Conservation (phyloP, 2,113 vertebrate species). For the Plotosus lineatus region DNA sequence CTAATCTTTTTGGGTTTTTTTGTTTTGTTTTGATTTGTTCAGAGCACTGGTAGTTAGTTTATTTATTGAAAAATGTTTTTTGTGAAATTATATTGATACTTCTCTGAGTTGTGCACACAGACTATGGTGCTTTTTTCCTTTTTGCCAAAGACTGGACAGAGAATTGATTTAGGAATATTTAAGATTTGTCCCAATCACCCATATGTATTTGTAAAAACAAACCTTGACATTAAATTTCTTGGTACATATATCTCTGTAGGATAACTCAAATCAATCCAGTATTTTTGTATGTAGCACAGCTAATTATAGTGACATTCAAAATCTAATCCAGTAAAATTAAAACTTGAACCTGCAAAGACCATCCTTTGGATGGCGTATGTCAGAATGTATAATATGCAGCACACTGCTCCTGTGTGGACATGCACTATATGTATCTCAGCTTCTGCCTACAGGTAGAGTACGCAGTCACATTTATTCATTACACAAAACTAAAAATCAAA, state of each 20-base stretch:
- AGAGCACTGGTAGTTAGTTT: conserved; percentile 63
- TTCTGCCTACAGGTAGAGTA: not conserved
- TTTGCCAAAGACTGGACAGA: conserved; percentile 50
- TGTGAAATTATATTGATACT: conserved; percentile 52
- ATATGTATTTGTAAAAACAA: not conserved
- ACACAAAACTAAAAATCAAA: conserved; percentile 15
- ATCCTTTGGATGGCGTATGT: not conserved
- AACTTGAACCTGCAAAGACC: conserved; percentile 42
- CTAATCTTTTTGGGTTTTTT: too few species aligned
- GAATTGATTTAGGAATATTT: not conserved
- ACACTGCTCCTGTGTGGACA: conserved; percentile 23
- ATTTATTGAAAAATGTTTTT: conserved; percentile 36
- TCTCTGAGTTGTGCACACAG: conserved; percentile 50
- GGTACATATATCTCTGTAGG: not conserved
- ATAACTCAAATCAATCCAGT: conserved; percentile 28
- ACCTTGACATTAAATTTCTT: conserved; percentile 21
- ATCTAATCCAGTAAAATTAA: conserved; percentile 30
- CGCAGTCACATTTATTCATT: not conserved
- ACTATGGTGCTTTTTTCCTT: conserved; percentile 27
- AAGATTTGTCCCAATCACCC: not conserved
- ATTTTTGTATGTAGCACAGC: conserved; percentile 21
- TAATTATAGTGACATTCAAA: not conserved
- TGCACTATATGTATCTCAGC: not conserved
- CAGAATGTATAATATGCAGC: conserved; percentile 34
- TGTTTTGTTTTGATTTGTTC: conserved; percentile 39